Evolutionary conservation across 2,888 invertebrate genomes (phyloP).

Genomic region (Leptarthrus brevirostris): DNA sequence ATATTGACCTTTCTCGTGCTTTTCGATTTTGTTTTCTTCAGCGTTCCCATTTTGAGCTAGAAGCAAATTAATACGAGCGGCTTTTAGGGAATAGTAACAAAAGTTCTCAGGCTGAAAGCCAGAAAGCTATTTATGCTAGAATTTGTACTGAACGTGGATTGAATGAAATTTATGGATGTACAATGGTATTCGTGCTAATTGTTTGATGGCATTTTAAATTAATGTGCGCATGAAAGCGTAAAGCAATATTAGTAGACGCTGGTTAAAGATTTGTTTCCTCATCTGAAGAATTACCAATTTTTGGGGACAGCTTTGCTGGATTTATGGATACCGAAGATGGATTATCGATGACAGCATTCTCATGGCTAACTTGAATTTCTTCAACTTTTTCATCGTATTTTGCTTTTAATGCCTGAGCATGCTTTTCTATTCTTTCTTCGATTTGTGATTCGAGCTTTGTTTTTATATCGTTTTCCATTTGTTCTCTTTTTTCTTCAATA

Average conservation of each 20-base stretch:
- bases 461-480: constrained; percentile 38
- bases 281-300: constrained; percentile 47
- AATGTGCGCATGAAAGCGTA: constrained; percentile 23
- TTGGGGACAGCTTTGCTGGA: constrained; percentile 42
- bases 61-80: constrained; percentile 51
- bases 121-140: not conserved
- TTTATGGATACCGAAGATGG: constrained; percentile 44
- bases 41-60: constrained; percentile 50
- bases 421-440: constrained; percentile 43
- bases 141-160: constrained; percentile 23
- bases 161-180: not conserved
- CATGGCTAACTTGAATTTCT: constrained; percentile 7
- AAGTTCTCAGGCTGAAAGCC: constrained; percentile 27
- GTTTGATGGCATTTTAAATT: too few relatives aligned
- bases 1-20: constrained; percentile 12
- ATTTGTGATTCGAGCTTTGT: constrained; percentile 25
- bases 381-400: constrained; percentile 23
- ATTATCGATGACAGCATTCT: constrained; percentile 16
- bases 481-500: constrained; percentile 2
- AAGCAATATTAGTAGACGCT: constrained; percentile 24
- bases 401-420: constrained; percentile 8
- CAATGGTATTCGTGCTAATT: too few relatives aligned
- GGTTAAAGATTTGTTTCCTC: not conserved
- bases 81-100: constrained; percentile 34
- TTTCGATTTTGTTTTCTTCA: constrained; percentile 33